Evolutionary conservation across 2,888 invertebrate species (phyloP).

Genomic region (Phymatocera aterrima): DNA sequence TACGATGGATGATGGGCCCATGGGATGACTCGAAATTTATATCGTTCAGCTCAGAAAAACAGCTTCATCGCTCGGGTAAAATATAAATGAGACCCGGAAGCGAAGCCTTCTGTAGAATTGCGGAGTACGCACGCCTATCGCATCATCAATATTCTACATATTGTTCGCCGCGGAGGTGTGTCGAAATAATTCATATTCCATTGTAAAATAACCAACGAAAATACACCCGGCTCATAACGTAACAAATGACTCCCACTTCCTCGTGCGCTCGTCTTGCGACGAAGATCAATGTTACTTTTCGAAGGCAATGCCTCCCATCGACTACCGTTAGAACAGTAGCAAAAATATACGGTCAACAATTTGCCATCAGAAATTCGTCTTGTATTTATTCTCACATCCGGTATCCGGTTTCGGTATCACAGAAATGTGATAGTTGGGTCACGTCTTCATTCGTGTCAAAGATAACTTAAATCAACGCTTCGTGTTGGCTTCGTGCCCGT

Average conservation of each 20-base stretch:
- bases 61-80: slow-evolving; percentile 5
- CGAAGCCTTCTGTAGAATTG: slow-evolving; percentile 12
- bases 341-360: not conserved
- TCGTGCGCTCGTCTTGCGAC: not conserved
- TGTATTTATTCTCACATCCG: not conserved
- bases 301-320: not conserved
- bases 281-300: not conserved
- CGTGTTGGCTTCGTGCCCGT: slow-evolving; percentile 26
- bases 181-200: slow-evolving; percentile 27
- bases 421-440: slow-evolving; percentile 9
- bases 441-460: slow-evolving; percentile 26
- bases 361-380: not conserved
- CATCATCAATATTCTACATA: slow-evolving; percentile 19
- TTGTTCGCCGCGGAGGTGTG: not conserved
- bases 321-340: not conserved
- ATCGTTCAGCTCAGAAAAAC: not conserved
- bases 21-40: not conserved
- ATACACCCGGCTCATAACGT: not conserved
- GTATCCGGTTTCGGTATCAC: not conserved
- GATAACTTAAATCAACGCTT: slow-evolving; percentile 33
- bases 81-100: slow-evolving; percentile 29
- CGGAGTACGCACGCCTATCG: slow-evolving; percentile 1
- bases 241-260: slow-evolving; percentile 1
- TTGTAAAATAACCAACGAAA: slow-evolving; percentile 6
- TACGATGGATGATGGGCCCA: not conserved